These are phyloP conservation scores for Lymantria monacha DNA, from an alignment of 2,888 invertebrate species.

Conservation along the genomic window DNA sequence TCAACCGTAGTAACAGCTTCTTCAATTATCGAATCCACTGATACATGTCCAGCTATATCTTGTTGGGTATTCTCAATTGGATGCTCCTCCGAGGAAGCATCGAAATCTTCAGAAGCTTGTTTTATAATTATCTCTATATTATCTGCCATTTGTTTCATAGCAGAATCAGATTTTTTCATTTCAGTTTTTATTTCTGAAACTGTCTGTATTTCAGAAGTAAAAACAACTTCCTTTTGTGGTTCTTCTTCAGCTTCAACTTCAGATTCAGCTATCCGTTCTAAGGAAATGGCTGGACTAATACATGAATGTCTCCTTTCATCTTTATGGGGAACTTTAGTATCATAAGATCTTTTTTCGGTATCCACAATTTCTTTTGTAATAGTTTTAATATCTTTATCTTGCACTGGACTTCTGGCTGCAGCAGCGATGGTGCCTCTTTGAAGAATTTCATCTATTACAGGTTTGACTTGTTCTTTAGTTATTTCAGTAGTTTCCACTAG, in stretches of 20 bases:
- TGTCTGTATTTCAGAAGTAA: slow-evolving; percentile 31
- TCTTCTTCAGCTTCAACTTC: slow-evolving; percentile 74
- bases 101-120: slow-evolving; percentile 75
- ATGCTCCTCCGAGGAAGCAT: slow-evolving; percentile 67
- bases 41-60: slow-evolving; percentile 63
- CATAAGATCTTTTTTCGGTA: slow-evolving; percentile 69
- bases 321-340: slow-evolving; percentile 72
- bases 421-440: slow-evolving; percentile 68
- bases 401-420: slow-evolving; percentile 59
- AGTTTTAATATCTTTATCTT: slow-evolving; percentile 66
- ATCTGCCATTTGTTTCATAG: slow-evolving; percentile 79
- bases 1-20: slow-evolving; percentile 72
- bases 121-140: slow-evolving; percentile 78
- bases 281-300: slow-evolving; percentile 72
- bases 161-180: slow-evolving; percentile 74
- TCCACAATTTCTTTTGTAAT: slow-evolving; percentile 65
- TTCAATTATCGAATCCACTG: slow-evolving; percentile 74
- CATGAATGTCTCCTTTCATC: slow-evolving; percentile 75
- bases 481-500: slow-evolving; percentile 56
- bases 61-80: slow-evolving; percentile 43
- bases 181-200: slow-evolving; percentile 40
- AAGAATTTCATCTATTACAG: slow-evolving; percentile 70
- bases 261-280: slow-evolving; percentile 75
- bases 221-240: slow-evolving; percentile 33
- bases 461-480: slow-evolving; percentile 69